Percentiles rank a stretch among this genome's conserved stretches.
Evolutionary conservation across 2,888 invertebrate species (phyloP).

Genomic region (Cephus sareptanus): DNA sequence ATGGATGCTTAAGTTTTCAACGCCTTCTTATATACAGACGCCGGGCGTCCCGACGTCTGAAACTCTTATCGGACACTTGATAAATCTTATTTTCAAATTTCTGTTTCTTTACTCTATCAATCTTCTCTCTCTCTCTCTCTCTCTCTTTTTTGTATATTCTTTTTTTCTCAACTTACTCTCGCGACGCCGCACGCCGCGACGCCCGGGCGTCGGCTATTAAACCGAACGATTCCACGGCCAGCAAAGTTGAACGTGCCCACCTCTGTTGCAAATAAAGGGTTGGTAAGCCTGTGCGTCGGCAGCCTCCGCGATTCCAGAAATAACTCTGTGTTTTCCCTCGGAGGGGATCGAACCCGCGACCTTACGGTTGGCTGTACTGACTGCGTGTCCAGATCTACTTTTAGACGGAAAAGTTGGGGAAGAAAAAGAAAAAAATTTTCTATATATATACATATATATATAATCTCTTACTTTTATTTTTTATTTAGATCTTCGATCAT

Average conservation of each 20-base stretch:
- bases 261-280: constrained; percentile 18
- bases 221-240: constrained; percentile 13
- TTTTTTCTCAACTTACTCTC: too few species aligned
- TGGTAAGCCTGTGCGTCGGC: constrained; percentile 29
- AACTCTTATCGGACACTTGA: too few species aligned
- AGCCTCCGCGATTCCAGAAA: constrained; percentile 53
- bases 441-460: background rate
- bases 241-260: constrained; percentile 31
- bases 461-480: too few species aligned
- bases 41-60: too few species aligned
- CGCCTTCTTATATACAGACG: too few species aligned
- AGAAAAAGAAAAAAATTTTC: background rate
- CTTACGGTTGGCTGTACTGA: constrained; percentile 35
- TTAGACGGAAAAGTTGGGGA: background rate
- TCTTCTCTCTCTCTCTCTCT: too few species aligned
- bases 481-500: too few species aligned
- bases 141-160: too few species aligned
- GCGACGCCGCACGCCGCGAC: constrained; percentile 7
- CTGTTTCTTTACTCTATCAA: too few species aligned
- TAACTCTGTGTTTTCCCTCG: constrained; percentile 56
- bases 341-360: constrained; percentile 62
- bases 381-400: constrained; percentile 7
- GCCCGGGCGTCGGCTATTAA: constrained; percentile 9
- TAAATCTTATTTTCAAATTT: too few species aligned
- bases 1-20: too few species aligned